These are phyloP conservation scores for Drosophila parthenogenetica DNA, from an alignment of 2,888 invertebrate genomes.

Conservation along the genomic window DNA sequence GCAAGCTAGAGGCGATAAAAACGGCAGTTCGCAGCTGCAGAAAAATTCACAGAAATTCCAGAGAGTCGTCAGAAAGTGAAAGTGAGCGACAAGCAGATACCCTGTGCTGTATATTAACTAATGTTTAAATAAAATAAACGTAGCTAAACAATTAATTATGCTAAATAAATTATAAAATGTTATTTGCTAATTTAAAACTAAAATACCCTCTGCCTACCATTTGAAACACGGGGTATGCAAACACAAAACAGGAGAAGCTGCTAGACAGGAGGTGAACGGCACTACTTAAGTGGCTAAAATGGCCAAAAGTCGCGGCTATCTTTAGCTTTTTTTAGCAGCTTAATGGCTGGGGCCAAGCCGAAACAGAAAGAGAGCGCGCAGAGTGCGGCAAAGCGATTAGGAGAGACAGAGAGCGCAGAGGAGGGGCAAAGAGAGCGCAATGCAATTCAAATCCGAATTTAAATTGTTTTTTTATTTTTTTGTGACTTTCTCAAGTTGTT, in stretches of 20 bases:
- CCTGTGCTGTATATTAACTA: not conserved
- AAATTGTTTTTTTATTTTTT: constrained; percentile 53
- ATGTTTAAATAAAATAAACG: not conserved
- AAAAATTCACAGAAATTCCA: constrained; percentile 15
- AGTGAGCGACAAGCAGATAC: constrained; percentile 5
- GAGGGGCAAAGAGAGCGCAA: constrained; percentile 9
- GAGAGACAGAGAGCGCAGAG: not conserved
- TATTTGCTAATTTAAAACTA: no score
- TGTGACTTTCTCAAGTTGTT: constrained; percentile 71
- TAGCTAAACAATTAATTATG: not conserved
- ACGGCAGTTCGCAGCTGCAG: constrained; percentile 51
- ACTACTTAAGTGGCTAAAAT: constrained; percentile 72
- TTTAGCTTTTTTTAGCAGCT: constrained; percentile 14
- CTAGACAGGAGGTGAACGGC: constrained; percentile 70
- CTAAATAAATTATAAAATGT: no score
- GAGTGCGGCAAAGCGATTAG: no score
- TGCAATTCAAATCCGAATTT: constrained; percentile 44
- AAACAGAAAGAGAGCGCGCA: not conserved
- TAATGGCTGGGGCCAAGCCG: not conserved
- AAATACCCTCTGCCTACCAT: no score
- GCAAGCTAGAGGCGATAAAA: constrained; percentile 38
- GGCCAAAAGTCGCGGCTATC: constrained; percentile 53
- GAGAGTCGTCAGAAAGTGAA: not conserved
- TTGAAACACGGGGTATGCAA: constrained; percentile 27
- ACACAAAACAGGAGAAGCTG: constrained; percentile 44